These are phyloP conservation scores for Zoanthus sociatus DNA, from an alignment of 92 coral and sea anemone genomes.

Conservation along the genomic window DNA sequence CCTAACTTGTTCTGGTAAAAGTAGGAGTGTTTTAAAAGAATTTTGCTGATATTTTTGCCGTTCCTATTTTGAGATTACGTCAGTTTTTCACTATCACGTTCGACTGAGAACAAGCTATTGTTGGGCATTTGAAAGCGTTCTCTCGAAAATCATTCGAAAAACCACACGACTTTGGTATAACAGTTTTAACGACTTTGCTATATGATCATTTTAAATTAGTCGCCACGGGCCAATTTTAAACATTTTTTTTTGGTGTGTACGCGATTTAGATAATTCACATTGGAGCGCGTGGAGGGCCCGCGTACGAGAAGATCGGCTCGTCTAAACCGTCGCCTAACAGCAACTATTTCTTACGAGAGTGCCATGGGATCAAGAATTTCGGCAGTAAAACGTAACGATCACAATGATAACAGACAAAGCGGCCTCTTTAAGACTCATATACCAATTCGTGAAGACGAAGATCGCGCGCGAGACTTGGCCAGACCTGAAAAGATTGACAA, in stretches of 20 bases:
- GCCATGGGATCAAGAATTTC: constrained; percentile 98
- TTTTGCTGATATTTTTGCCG: not conserved
- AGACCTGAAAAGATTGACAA: constrained; percentile 97
- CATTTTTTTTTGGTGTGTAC: constrained; percentile 30
- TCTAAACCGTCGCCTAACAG: constrained; percentile 30
- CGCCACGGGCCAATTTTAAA: constrained; percentile 25
- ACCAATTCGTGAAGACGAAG: constrained; percentile 82
- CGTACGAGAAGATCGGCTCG: constrained; percentile 50
- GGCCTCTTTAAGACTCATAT: constrained; percentile 74
- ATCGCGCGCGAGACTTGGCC: constrained; percentile 87
- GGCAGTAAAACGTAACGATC: constrained; percentile 95
- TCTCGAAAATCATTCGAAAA: not conserved
- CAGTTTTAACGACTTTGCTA: constrained; percentile 13
- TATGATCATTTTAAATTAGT: constrained; percentile 4
- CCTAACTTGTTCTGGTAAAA: not conserved
- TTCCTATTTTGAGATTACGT: constrained; percentile 15
- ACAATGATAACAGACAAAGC: constrained; percentile 91
- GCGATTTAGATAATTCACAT: constrained; percentile 31
- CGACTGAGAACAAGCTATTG: constrained; percentile 33
- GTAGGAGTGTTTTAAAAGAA: not conserved
- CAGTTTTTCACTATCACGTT: constrained; percentile 22
- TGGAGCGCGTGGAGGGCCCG: constrained; percentile 45
- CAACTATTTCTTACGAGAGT: constrained; percentile 27
- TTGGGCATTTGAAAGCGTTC: constrained; percentile 20
- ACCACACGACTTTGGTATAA: not conserved